Conservation (phyloP, 2,113 vertebrate species). For the Leptocoma aspasia region DNA sequence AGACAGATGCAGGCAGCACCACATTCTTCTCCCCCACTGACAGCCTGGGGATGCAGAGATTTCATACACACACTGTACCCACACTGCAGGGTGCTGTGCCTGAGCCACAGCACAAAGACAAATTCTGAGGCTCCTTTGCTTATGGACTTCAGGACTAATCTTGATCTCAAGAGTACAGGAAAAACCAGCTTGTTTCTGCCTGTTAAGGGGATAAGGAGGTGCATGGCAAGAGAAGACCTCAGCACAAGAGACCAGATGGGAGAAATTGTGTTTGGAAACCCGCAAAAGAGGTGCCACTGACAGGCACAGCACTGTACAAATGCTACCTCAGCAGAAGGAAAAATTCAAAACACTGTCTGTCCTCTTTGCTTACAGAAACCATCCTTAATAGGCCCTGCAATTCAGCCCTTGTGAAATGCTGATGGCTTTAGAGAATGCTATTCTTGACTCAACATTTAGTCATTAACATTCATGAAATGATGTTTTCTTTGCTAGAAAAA, state of each 20-base stretch:
- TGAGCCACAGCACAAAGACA: not conserved
- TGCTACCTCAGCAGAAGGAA: not conserved
- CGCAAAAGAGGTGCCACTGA: not conserved
- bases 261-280: not conserved
- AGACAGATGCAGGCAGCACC: not conserved
- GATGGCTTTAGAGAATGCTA: not conserved
- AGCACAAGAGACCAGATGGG: not conserved
- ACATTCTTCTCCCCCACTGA: accelerated
- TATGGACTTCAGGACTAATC: not conserved
- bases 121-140: not conserved
- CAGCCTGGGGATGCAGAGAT: not conserved
- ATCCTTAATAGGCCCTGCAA: not conserved
- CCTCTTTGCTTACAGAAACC: not conserved
- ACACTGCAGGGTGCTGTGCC: not conserved
- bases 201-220: not conserved
- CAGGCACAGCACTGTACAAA: not conserved
- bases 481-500: not conserved
- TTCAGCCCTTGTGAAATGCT: not conserved
- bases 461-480: not conserved
- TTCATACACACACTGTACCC: not conserved
- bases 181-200: not conserved
- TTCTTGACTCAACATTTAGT: not conserved
- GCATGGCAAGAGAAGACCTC: not conserved
- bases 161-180: not conserved
- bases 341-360: not conserved